phyloP scores from a whole-genome alignment of 2,113 vertebrate genomes.

The Percopsis transmontana region DNA sequence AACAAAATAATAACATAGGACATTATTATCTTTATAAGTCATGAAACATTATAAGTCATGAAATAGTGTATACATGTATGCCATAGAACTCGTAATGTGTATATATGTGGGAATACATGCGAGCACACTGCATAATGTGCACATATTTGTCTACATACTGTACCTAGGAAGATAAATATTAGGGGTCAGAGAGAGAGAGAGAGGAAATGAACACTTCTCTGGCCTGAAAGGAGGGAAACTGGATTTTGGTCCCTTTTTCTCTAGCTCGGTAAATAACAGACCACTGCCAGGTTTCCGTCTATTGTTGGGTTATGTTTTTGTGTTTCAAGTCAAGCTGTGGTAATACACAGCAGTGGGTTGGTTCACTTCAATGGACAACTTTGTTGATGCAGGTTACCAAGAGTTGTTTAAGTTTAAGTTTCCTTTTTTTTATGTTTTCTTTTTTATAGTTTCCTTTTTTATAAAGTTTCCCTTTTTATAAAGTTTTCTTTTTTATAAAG shows the following conservation, averaged over 20 bases:
- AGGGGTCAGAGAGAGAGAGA: slow-evolving; percentile 21
- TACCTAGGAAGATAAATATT: slow-evolving; percentile 1
- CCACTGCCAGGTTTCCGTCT: slow-evolving; percentile 66
- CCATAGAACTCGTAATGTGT: no score
- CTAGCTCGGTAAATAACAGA: slow-evolving; percentile 24
- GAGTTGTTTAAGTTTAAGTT: no score
- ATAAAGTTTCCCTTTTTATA: not conserved
- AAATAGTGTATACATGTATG: no score
- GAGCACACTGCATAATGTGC: not conserved
- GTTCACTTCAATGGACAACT: slow-evolving; percentile 22
- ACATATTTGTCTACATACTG: no score
- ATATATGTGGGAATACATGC: no score
- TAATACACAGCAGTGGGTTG: slow-evolving; percentile 21
- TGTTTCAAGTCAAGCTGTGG: slow-evolving; percentile 6
- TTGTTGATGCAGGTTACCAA: slow-evolving; percentile 7
- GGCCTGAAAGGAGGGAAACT: slow-evolving; percentile 71
- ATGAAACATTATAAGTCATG: no score
- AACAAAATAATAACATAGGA: no score
- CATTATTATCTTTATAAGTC: no score
- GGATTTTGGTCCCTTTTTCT: slow-evolving; percentile 55
- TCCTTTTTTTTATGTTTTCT: no score
- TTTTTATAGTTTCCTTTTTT: slow-evolving; percentile 9
- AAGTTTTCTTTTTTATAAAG: not conserved
- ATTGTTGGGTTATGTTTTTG: slow-evolving; percentile 66
- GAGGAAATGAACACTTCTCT: slow-evolving; percentile 48